Conservation (phyloP, 2,888 invertebrate genomes). For the Caenorhabditis macrosperma region DNA sequence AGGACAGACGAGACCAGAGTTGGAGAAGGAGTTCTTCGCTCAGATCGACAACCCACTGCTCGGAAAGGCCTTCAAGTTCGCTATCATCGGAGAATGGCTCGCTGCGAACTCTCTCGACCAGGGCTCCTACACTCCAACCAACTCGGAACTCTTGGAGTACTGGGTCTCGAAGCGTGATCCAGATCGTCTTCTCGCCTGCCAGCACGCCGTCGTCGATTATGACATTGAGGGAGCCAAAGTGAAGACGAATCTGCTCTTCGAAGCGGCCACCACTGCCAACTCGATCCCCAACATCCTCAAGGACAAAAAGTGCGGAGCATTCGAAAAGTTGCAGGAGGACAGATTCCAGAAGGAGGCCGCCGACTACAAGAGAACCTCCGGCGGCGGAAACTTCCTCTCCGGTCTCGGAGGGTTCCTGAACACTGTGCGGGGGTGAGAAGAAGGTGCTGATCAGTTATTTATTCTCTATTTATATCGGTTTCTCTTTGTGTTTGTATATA, state of each 20-base stretch:
- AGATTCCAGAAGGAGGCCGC: slow-evolving; percentile 79
- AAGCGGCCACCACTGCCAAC: slow-evolving; percentile 79
- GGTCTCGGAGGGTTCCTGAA: slow-evolving; percentile 68
- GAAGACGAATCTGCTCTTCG: slow-evolving; percentile 79
- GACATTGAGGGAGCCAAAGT: slow-evolving; percentile 80
- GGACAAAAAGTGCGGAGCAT: slow-evolving; percentile 79
- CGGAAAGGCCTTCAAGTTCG: slow-evolving; percentile 79
- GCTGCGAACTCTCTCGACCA: slow-evolving; percentile 79
- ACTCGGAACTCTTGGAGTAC: slow-evolving; percentile 79
- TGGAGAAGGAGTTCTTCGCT: slow-evolving; percentile 79
- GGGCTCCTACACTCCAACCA: slow-evolving; percentile 79
- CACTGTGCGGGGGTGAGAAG: slow-evolving; percentile 54
- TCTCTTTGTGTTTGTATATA: slow-evolving; percentile 42
- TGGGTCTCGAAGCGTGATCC: slow-evolving; percentile 79
- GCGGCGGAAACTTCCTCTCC: slow-evolving; percentile 67
- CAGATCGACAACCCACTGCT: slow-evolving; percentile 79
- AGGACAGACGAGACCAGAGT: slow-evolving; percentile 72
- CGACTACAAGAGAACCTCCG: slow-evolving; percentile 74
- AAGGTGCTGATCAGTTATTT: background rate
- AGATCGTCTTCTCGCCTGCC: slow-evolving; percentile 78
- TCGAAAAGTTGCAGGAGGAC: slow-evolving; percentile 78
- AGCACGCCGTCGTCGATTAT: slow-evolving; percentile 79
- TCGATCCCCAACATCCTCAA: slow-evolving; percentile 79
- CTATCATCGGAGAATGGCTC: slow-evolving; percentile 79
- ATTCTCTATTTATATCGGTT: slow-evolving; percentile 22